Evolutionary conservation across 2,113 vertebrate species (phyloP).

Genomic region (Chunga burmeisteri): DNA sequence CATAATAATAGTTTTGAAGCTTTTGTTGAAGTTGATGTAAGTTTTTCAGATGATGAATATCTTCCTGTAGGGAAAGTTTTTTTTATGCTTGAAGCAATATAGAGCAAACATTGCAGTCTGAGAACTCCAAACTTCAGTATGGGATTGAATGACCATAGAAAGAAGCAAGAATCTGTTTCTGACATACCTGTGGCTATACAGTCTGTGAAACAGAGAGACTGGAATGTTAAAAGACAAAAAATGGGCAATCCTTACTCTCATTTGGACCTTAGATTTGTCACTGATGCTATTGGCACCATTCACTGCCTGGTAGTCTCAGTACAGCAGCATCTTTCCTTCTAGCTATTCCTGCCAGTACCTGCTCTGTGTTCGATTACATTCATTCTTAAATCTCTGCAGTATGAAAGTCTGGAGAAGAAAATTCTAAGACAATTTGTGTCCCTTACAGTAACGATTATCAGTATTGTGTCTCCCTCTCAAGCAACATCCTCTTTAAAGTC

Average conservation of each 20-base stretch:
- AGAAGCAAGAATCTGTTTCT: not conserved
- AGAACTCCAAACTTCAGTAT: not conserved
- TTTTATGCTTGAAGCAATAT: not conserved
- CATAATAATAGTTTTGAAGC: not conserved
- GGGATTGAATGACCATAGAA: not conserved
- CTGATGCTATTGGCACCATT: not conserved
- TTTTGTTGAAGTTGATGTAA: not conserved
- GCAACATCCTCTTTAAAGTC: not conserved
- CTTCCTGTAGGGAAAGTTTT: not conserved
- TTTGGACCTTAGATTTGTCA: not conserved
- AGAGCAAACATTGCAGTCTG: not conserved
- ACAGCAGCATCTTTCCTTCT: not conserved
- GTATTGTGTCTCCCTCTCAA: not conserved
- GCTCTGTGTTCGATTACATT: fast-evolving
- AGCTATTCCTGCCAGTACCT: not conserved
- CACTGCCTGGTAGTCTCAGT: not conserved
- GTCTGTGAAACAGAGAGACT: not conserved
- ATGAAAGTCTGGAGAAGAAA: not conserved
- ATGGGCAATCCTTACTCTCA: not conserved
- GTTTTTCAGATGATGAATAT: not conserved
- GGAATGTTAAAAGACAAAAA: not conserved
- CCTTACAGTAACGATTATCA: not conserved
- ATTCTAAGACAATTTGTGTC: not conserved
- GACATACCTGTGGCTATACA: not conserved
- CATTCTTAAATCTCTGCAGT: not conserved